These are phyloP conservation scores for Lampris incognitus DNA, from an alignment of 2,113 vertebrate genomes.

Conservation along the genomic window DNA sequence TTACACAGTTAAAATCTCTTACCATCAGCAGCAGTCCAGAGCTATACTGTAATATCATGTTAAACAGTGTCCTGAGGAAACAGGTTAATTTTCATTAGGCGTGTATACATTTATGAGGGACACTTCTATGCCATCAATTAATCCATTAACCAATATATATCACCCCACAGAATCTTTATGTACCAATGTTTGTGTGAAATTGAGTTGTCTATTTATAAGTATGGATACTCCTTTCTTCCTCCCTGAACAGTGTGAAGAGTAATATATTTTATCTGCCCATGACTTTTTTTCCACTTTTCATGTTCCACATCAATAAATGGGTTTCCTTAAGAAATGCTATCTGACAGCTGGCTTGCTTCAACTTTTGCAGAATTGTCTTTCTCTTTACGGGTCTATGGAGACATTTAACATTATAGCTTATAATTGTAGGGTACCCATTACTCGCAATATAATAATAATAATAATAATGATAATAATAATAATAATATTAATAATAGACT, in stretches of 20 bases:
- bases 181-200: background rate
- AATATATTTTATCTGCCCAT: background rate
- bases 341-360: background rate
- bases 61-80: background rate
- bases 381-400: background rate
- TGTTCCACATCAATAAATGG: conserved; percentile 5
- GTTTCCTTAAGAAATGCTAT: conserved; percentile 14
- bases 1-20: background rate
- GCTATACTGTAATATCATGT: background rate
- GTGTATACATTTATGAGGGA: background rate
- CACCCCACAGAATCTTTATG: conserved; percentile 1
- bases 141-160: background rate
- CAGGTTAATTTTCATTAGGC: background rate
- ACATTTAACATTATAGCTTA: conserved; percentile 13
- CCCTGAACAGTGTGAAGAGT: conserved; percentile 2
- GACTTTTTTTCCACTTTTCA: conserved; percentile 1
- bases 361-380: background rate
- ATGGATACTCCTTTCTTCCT: background rate
- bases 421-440: too few relatives aligned
- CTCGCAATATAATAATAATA: too few relatives aligned
- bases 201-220: background rate
- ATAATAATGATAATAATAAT: too few relatives aligned
- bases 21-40: background rate
- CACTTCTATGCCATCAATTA: conserved; percentile 4
- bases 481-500: too few relatives aligned